Percentiles rank a stretch among this genome's conserved stretches.
phyloP scores from a whole-genome alignment of 2,113 vertebrate genomes.

The Emydura subglobosa region DNA sequence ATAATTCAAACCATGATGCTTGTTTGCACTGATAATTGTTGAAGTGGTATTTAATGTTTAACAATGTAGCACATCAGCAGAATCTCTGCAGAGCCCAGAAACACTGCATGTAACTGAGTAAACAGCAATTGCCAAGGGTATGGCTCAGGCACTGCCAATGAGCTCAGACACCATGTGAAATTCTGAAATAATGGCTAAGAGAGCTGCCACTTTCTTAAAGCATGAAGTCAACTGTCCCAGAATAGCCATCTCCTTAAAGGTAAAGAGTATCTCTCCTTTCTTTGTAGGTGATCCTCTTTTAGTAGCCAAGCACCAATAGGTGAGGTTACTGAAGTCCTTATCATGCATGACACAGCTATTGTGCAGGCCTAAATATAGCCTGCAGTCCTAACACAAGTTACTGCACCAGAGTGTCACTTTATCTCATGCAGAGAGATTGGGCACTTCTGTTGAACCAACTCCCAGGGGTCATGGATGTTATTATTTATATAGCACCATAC shows the following conservation, averaged over 20 bases:
- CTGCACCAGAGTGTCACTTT: background rate
- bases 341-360: background rate
- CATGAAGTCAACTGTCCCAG: background rate
- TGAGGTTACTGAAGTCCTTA: background rate
- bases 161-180: background rate
- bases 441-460: background rate
- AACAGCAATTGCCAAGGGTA: background rate
- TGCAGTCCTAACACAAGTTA: background rate
- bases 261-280: background rate
- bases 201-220: background rate
- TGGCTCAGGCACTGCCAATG: background rate
- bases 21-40: background rate
- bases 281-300: rapidly evolving
- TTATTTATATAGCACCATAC: background rate
- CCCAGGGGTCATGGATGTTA: rapidly evolving
- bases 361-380: background rate
- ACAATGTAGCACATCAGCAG: background rate
- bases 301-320: background rate
- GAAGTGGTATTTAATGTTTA: background rate
- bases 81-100: background rate
- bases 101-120: background rate
- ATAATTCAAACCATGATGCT: background rate
- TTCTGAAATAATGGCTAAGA: background rate
- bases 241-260: background rate
- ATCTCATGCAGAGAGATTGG: background rate